Percentiles rank a stretch among this genome's conserved stretches.
Evolutionary conservation across 2,113 vertebrate species (phyloP).

Genomic region (Sylvietta virens): DNA sequence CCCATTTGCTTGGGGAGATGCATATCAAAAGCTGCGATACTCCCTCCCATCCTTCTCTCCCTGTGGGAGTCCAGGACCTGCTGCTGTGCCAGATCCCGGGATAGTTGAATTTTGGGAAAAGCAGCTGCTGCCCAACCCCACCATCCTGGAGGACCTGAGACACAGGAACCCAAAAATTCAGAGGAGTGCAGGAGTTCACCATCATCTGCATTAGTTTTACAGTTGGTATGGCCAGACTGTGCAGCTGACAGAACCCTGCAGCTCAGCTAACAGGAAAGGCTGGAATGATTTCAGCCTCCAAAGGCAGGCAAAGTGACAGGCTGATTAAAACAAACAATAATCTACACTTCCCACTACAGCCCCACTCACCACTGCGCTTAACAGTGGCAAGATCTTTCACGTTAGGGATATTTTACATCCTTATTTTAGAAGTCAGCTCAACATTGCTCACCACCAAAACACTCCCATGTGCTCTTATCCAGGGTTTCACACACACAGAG

Average conservation of each 20-base stretch:
- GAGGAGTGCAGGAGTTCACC: background rate
- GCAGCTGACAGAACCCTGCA: background rate
- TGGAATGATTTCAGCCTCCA: background rate
- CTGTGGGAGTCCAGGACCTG: background rate
- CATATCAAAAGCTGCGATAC: background rate
- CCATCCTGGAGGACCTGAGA: background rate
- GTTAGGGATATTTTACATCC: background rate
- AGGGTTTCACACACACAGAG: background rate
- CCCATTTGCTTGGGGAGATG: background rate
- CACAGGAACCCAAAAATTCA: background rate
- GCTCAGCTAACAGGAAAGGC: background rate
- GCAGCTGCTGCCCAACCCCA: background rate
- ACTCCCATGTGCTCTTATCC: background rate
- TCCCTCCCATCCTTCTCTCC: background rate
- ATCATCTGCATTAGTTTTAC: background rate
- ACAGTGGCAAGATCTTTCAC: background rate
- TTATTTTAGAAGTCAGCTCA: background rate
- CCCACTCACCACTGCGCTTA: background rate
- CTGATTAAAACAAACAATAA: constrained; percentile 18
- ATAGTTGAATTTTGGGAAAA: background rate
- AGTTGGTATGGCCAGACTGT: background rate
- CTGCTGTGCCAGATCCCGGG: background rate
- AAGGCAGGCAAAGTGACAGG: background rate
- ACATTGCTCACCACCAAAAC: background rate
- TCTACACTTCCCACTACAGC: background rate